Percentiles rank a stretch among this genome's conserved stretches.
Evolutionary conservation across 2,797 vertebrate genomes (phyloP).

Genomic region (Columba guinea): DNA sequence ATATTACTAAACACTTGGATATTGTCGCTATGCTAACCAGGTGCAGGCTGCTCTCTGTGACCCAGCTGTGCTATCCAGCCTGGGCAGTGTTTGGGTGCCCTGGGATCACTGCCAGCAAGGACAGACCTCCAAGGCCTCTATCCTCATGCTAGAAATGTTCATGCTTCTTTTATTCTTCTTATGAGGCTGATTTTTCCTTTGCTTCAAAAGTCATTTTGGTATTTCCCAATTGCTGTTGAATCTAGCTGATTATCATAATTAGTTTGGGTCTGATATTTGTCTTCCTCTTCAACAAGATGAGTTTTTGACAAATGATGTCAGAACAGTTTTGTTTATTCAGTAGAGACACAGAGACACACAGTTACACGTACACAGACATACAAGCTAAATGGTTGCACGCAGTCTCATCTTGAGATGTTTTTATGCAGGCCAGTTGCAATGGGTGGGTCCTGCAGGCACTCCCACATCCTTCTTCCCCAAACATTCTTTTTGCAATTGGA

Average conservation of each 20-base stretch:
- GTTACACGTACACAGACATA: not conserved
- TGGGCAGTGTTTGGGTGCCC: not conserved
- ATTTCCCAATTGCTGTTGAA: not conserved
- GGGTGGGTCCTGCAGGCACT: not conserved
- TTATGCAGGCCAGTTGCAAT: not conserved
- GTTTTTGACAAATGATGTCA: not conserved
- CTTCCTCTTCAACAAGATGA: not conserved
- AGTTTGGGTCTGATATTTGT: not conserved
- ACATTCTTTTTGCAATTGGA: not conserved
- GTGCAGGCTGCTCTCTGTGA: not conserved
- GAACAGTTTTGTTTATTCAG: not conserved
- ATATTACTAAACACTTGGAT: not conserved
- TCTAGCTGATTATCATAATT: not conserved
- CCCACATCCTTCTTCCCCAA: not conserved
- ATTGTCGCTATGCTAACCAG: not conserved
- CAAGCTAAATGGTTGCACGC: not conserved
- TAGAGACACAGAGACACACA: not conserved
- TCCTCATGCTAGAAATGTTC: not conserved
- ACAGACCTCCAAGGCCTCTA: rapidly evolving
- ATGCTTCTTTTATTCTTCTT: not conserved
- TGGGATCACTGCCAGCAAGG: not conserved
- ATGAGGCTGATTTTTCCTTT: not conserved
- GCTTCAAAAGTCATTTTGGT: not conserved
- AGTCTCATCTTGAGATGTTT: not conserved
- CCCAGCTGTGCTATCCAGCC: not conserved